These are phyloP conservation scores for Melanotaenia trifasciata DNA, from an alignment of 2,797 vertebrate species.

Conservation along the genomic window DNA sequence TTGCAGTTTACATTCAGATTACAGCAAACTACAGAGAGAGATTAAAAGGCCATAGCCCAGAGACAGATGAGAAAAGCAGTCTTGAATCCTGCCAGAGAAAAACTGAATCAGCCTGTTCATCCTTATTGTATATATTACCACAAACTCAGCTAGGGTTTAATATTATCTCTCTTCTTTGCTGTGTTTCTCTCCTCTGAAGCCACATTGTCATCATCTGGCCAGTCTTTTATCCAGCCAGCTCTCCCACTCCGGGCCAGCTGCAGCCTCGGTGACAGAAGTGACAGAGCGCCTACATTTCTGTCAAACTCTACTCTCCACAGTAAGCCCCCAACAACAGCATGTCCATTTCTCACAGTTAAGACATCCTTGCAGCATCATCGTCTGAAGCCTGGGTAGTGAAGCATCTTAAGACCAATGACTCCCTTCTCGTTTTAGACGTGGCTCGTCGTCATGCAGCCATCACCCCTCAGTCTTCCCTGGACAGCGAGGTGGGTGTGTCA, in stretches of 20 bases:
- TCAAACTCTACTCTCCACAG: conserved; percentile 79
- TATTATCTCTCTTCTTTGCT: conserved; percentile 3
- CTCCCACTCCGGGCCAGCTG: conserved; percentile 71
- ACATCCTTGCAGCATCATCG: background rate
- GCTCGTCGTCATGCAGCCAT: conserved; percentile 87
- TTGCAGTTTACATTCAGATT: conserved; percentile 63
- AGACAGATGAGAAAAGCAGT: conserved; percentile 49
- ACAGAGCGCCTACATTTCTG: conserved; percentile 84
- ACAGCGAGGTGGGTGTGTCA: conserved; percentile 92
- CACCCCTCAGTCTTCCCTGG: conserved; percentile 94
- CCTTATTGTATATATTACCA: conserved; percentile 11
- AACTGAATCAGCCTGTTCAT: conserved; percentile 7
- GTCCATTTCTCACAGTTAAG: background rate
- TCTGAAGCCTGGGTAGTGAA: background rate
- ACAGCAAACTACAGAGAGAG: conserved; percentile 41
- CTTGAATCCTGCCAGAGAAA: conserved; percentile 9
- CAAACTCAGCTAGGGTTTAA: background rate
- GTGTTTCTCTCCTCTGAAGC: conserved; percentile 64
- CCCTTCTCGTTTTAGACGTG: conserved; percentile 77
- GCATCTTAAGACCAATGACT: conserved; percentile 2
- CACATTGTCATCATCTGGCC: conserved; percentile 64
- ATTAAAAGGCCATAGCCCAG: conserved; percentile 49
- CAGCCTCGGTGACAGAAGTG: conserved; percentile 76
- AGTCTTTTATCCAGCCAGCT: conserved; percentile 68
- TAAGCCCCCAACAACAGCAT: conserved; percentile 67